Conservation (phyloP, 2,797 vertebrate species). For the Parauchenoglanis ngamensis region DNA sequence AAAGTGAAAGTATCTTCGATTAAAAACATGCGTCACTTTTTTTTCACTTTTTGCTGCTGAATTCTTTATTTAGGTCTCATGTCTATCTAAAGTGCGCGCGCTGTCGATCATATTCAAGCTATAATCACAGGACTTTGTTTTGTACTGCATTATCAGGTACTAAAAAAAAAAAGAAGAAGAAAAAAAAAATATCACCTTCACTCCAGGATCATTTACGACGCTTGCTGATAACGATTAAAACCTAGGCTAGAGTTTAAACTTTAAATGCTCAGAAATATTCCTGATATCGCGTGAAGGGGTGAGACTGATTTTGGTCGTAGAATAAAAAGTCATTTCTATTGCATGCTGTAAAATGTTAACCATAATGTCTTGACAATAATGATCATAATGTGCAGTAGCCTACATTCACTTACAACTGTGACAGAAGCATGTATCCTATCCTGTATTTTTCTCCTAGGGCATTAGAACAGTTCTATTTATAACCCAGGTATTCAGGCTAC, state of each 20-base stretch:
- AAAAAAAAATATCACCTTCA: too few relatives aligned
- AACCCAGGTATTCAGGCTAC: neutral
- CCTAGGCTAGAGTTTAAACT: neutral
- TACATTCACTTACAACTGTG: neutral
- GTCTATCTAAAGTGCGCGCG: too few relatives aligned
- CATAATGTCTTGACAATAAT: neutral
- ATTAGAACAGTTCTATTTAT: neutral
- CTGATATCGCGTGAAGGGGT: neutral
- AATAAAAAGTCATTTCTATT: neutral
- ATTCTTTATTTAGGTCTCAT: neutral
- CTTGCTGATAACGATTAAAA: neutral
- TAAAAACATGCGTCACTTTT: conserved; percentile 8
- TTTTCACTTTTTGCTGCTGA: neutral
- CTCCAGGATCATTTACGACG: too few relatives aligned
- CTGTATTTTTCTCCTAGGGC: neutral
- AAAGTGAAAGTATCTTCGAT: conserved; percentile 14
- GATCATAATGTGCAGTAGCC: neutral
- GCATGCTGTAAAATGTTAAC: neutral
- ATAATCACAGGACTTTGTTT: neutral
- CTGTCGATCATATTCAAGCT: neutral
- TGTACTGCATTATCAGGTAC: too few relatives aligned
- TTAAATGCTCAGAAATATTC: neutral
- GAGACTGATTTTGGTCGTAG: neutral
- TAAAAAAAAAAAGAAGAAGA: too few relatives aligned
- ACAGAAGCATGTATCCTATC: neutral